Conservation (phyloP, 2,797 vertebrate species). For the Trachurus trachurus region DNA sequence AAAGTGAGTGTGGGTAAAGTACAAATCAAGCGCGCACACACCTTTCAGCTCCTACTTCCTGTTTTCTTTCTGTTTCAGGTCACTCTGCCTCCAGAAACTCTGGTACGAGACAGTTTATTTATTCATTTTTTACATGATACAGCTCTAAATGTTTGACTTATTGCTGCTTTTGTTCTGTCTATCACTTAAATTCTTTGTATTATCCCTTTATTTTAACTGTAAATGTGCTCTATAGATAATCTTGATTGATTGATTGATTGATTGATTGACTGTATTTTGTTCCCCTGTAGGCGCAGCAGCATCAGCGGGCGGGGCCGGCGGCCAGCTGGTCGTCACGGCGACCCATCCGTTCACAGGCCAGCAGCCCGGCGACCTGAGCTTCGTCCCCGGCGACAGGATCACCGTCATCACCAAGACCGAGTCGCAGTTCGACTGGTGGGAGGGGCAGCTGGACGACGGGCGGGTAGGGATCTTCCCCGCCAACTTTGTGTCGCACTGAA, state of each 20-base stretch:
- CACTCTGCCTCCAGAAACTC: slow-evolving; percentile 23
- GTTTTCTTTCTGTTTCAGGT: slow-evolving; percentile 35
- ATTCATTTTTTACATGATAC: too few species aligned
- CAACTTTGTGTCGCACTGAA: slow-evolving; percentile 89
- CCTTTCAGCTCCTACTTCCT: accelerated
- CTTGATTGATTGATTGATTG: too few species aligned
- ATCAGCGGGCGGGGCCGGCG: slow-evolving; percentile 42
- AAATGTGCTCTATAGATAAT: too few species aligned
- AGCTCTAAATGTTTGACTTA: too few species aligned
- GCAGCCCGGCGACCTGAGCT: slow-evolving; percentile 93
- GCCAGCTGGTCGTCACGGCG: slow-evolving; percentile 88
- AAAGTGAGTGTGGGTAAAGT: too few species aligned
- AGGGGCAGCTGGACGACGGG: slow-evolving; percentile 88
- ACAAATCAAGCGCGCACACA: too few species aligned
- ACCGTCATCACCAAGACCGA: slow-evolving; percentile 90
- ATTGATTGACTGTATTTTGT: neutral
- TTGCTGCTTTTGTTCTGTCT: too few species aligned
- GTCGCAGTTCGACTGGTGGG: slow-evolving; percentile 98
- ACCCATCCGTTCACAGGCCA: slow-evolving; percentile 89
- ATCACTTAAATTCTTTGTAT: too few species aligned
- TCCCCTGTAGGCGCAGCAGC: slow-evolving; percentile 6
- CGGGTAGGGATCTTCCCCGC: slow-evolving; percentile 96
- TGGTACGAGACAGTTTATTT: slow-evolving; percentile 11
- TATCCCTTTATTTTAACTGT: too few species aligned
- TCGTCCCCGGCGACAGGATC: slow-evolving; percentile 91